Evolutionary conservation across 2,797 vertebrate species (phyloP).

Genomic region (Bovichtus diacanthus): DNA sequence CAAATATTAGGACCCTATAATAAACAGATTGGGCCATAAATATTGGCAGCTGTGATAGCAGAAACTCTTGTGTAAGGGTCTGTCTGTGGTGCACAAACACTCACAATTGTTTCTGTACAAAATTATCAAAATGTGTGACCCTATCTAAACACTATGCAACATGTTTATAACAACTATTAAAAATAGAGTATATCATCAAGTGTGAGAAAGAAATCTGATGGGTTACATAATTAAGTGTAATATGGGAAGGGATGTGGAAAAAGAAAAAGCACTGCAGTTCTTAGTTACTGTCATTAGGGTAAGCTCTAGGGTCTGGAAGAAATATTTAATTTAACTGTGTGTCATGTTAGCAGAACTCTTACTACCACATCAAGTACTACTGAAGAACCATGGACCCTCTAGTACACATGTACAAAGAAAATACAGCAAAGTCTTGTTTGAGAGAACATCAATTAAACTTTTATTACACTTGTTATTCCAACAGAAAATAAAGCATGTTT

Average conservation of each 20-base stretch:
- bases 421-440: background rate
- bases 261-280: background rate
- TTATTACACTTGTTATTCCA: constrained; percentile 50
- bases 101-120: background rate
- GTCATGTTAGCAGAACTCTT: background rate
- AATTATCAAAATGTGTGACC: background rate
- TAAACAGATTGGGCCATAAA: background rate
- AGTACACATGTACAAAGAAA: background rate
- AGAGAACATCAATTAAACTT: constrained; percentile 16
- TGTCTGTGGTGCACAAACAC: too few species aligned
- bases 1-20: background rate
- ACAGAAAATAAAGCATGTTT: constrained; percentile 43
- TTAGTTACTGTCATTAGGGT: background rate
- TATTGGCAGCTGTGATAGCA: too few species aligned
- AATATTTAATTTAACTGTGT: background rate
- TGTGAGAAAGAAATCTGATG: too few species aligned
- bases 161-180: background rate
- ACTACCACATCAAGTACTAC: background rate
- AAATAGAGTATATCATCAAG: background rate
- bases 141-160: background rate
- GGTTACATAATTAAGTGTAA: too few species aligned
- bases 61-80: background rate
- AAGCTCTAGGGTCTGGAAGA: background rate
- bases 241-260: background rate
- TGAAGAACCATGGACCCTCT: background rate